phyloP scores from a whole-genome alignment of 2,797 vertebrate species.

The Galagoides demidoff region DNA sequence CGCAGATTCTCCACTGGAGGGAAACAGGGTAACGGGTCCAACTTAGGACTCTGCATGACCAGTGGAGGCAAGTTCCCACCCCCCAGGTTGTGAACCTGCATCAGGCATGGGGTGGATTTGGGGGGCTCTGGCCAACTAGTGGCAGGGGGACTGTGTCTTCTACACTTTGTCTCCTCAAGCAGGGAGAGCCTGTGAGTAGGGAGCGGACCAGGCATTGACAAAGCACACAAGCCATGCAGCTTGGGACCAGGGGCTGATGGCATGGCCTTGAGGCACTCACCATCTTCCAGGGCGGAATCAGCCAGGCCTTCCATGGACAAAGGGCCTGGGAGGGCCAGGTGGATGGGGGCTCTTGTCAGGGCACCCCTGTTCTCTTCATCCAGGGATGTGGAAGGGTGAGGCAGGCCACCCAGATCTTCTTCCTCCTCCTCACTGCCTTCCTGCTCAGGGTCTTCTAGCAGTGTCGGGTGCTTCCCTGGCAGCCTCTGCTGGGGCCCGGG shows the following conservation, averaged over 20 bases:
- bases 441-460: constrained; percentile 33
- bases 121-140: neutral
- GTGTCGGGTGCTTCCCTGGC: neutral
- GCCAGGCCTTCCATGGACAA: constrained; percentile 79
- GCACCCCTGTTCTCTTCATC: neutral
- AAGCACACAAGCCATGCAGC: neutral
- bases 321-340: constrained; percentile 60
- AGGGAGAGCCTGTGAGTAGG: neutral
- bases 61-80: no score
- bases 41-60: neutral
- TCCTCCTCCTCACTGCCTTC: constrained; percentile 48
- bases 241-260: neutral
- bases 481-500: constrained; percentile 24
- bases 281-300: constrained; percentile 86
- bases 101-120: neutral
- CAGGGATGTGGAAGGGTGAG: fast-evolving
- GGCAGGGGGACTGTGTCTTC: fast-evolving
- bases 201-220: neutral
- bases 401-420: neutral
- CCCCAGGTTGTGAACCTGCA: neutral
- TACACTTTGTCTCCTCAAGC: neutral
- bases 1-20: constrained; percentile 86
- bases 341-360: neutral
- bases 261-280: constrained; percentile 76
- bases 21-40: neutral